Evolutionary conservation across 1,140 invertebrate genomes (phyloP).

Genomic region (Musca vetustissima): DNA sequence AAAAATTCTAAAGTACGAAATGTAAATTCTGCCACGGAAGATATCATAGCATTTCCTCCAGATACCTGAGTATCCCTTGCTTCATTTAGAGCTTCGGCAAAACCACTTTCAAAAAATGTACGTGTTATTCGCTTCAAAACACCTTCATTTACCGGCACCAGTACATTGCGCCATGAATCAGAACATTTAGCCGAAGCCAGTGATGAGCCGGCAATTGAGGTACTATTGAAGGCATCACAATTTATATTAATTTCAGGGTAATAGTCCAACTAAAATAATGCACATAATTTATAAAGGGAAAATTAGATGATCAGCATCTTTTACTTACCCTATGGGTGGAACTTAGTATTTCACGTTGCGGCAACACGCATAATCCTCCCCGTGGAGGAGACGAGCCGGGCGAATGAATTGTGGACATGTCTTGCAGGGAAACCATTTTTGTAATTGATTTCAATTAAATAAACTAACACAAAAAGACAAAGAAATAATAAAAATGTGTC

Average conservation of each 20-base stretch:
- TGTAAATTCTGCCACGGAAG: constrained; percentile 42
- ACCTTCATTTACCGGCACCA: constrained; percentile 57
- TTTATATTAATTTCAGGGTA: constrained; percentile 38
- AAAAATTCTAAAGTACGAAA: constrained; percentile 45
- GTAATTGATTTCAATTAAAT: no score
- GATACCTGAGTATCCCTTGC: constrained; percentile 47
- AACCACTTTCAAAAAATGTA: constrained; percentile 62
- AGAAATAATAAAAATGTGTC: no score
- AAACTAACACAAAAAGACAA: no score
- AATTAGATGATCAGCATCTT: no score
- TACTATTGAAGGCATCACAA: constrained; percentile 29
- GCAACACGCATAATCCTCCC: constrained; percentile 26
- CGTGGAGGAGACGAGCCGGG: background rate
- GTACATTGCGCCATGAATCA: constrained; percentile 37
- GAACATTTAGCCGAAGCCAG: background rate
- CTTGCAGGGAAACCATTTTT: constrained; percentile 29
- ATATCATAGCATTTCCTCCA: constrained; percentile 50
- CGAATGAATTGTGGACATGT: constrained; percentile 25
- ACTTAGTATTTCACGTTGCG: constrained; percentile 27
- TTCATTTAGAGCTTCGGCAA: constrained; percentile 60
- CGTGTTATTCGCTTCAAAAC: constrained; percentile 58
- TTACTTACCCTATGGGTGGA: constrained; percentile 25
- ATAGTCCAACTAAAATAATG: constrained; percentile 23
- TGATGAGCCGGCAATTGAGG: constrained; percentile 17
- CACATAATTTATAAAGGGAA: background rate